Evolutionary conservation across 2,888 invertebrate genomes (phyloP), one percentile per base, ranked within the genome.

Genomic region (Iselma pallidipennis): DNA sequence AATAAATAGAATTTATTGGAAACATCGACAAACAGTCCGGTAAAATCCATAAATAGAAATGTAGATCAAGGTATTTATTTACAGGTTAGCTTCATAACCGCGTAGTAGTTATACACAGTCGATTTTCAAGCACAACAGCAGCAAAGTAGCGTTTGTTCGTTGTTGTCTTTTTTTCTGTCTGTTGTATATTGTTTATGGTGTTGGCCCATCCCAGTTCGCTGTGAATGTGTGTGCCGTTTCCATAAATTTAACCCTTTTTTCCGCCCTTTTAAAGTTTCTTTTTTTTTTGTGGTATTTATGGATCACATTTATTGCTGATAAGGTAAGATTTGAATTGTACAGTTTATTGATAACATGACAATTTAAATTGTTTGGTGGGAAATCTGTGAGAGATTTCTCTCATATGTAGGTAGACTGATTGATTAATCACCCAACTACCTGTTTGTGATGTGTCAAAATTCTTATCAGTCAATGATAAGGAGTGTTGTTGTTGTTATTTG

Each of bases 201-300:
- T 80, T 74, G 80, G 82, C 82, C 82, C 81, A 81, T 81, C 82
- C 82, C 81, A 82, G 82, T 81, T 80, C 74, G 81, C 81, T 81
- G 81, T 80, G 81, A 73, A 80, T 82, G 80, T 81, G 81, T 79
- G 76, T 81, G 81, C 80, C 80, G 79, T 78, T 76, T 77, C 76
- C 77, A 77, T 78, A 79, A 71, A 72, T 74, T 70, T 68, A 9
- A 10, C 1, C 10, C 16, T 10, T 10, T 21, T 45, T 45, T 16
- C 14, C 14, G 4, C 37, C 37, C 7, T 16, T 21, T 12, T 6
- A 21, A 21, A 12, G 21, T n/a, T n/a, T n/a, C n/a, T n/a, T n/a
- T n/a, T n/a, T n/a, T n/a, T n/a, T n/a, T n/a, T n/a, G n/a, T n/a
- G n/a, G 21, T 74, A 74, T 71, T 79, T 78, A 77, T 80, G 80